phyloP scores from a whole-genome alignment of 1,140 invertebrate genomes.

The Bombus fervidus region DNA sequence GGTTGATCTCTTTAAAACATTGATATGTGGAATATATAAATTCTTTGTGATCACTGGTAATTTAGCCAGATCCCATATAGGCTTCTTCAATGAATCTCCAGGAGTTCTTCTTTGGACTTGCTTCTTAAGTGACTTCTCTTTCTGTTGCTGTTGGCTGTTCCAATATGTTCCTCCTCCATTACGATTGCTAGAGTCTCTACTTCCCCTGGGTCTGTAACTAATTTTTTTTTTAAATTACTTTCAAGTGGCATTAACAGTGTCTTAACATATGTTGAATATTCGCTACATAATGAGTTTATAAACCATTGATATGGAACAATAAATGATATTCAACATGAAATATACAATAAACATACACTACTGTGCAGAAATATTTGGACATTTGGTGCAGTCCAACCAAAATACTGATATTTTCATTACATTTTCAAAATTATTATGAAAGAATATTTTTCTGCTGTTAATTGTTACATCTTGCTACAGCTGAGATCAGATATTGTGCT shows the following conservation, averaged over 20 bases:
- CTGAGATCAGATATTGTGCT: too few species aligned
- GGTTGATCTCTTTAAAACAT: slow-evolving; percentile 87
- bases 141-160: slow-evolving; percentile 79
- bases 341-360: too few species aligned
- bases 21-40: slow-evolving; percentile 93
- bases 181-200: slow-evolving; percentile 77
- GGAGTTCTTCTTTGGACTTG: slow-evolving; percentile 85
- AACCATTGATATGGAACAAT: not conserved
- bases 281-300: not conserved
- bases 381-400: too few species aligned
- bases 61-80: slow-evolving; percentile 90
- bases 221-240: not conserved
- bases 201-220: slow-evolving; percentile 76
- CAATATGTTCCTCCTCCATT: slow-evolving; percentile 78
- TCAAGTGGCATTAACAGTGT: not conserved
- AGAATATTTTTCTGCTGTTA: too few species aligned
- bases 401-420: too few species aligned
- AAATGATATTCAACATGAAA: not conserved
- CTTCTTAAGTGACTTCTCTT: slow-evolving; percentile 75
- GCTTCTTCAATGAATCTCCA: slow-evolving; percentile 91
- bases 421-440: too few species aligned
- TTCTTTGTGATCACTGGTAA: slow-evolving; percentile 94
- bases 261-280: not conserved
- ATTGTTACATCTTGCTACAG: too few species aligned
- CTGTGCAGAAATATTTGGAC: too few species aligned